phyloP scores from a whole-genome alignment of 2,888 invertebrate species.

The Temnothorax unifasciatus region DNA sequence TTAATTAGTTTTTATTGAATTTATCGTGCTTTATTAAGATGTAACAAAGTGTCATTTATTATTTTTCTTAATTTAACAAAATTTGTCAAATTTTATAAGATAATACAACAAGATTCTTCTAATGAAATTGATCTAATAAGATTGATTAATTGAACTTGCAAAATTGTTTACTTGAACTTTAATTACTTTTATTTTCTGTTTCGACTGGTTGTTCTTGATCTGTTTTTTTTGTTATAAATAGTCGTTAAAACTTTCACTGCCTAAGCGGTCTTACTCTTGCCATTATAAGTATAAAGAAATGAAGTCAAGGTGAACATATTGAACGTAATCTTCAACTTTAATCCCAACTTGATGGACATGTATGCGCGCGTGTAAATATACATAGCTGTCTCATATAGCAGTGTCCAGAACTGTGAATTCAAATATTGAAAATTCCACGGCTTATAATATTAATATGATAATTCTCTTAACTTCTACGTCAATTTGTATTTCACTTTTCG shows the following conservation, averaged over 20 bases:
- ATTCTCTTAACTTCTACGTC: not conserved
- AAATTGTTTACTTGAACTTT: not conserved
- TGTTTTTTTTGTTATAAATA: not conserved
- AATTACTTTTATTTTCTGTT: not conserved
- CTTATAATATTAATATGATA: not conserved
- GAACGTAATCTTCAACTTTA: not conserved
- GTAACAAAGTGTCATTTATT: not conserved
- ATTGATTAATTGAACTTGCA: not conserved
- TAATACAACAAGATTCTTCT: not conserved
- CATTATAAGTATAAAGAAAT: not conserved
- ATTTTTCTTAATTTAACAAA: not conserved
- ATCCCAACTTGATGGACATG: not conserved
- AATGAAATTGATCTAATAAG: not conserved
- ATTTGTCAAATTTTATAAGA: not conserved
- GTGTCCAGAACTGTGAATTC: not conserved
- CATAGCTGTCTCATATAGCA: not conserved
- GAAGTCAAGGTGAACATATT: not conserved
- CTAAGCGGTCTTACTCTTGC: no score
- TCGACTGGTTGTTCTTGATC: not conserved
- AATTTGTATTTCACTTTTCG: not conserved
- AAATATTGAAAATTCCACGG: not conserved
- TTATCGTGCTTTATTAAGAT: no score
- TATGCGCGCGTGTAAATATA: not conserved
- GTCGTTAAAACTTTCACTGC: not conserved
- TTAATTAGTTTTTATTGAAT: no score